phyloP scores from a whole-genome alignment of 2,888 invertebrate genomes.

The Lymantria dispar region DNA sequence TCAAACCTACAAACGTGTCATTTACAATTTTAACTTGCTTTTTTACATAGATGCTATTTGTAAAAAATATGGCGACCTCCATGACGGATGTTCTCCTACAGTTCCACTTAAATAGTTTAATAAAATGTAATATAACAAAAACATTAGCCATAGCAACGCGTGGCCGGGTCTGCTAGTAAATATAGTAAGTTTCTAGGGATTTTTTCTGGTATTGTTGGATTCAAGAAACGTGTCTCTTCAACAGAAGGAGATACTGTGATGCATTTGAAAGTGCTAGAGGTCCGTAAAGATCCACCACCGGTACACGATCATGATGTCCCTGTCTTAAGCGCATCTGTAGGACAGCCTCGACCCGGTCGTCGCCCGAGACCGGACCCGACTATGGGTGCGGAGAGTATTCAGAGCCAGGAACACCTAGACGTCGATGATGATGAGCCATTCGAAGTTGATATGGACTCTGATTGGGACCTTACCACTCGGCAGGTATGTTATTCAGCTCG shows the following conservation, averaged over 20 bases:
- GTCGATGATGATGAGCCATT: slow-evolving; percentile 83
- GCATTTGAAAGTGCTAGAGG: slow-evolving; percentile 92
- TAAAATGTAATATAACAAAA: too few species aligned
- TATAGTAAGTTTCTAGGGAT: too few species aligned
- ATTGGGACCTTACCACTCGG: slow-evolving; percentile 97
- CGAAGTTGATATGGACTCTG: slow-evolving; percentile 76
- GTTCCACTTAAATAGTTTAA: too few species aligned
- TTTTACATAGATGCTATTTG: too few species aligned
- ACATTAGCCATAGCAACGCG: too few species aligned
- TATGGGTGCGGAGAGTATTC: slow-evolving; percentile 41
- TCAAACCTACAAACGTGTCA: too few species aligned
- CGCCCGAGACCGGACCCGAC: slow-evolving; percentile 39
- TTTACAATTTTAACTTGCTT: too few species aligned
- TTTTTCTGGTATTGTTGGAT: not conserved
- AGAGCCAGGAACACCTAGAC: slow-evolving; percentile 68
- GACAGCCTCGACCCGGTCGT: slow-evolving; percentile 67
- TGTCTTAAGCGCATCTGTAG: slow-evolving; percentile 84
- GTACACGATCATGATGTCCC: slow-evolving; percentile 96
- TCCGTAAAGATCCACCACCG: slow-evolving; percentile 89
- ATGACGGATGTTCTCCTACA: too few species aligned
- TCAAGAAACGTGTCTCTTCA: not conserved
- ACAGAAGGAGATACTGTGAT: slow-evolving; percentile 93
- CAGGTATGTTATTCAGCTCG: slow-evolving; percentile 82
- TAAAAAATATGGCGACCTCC: too few species aligned
- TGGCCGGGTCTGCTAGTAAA: too few species aligned